phyloP scores from a whole-genome alignment of 2,113 vertebrate genomes.

The Zosterops lateralis region DNA sequence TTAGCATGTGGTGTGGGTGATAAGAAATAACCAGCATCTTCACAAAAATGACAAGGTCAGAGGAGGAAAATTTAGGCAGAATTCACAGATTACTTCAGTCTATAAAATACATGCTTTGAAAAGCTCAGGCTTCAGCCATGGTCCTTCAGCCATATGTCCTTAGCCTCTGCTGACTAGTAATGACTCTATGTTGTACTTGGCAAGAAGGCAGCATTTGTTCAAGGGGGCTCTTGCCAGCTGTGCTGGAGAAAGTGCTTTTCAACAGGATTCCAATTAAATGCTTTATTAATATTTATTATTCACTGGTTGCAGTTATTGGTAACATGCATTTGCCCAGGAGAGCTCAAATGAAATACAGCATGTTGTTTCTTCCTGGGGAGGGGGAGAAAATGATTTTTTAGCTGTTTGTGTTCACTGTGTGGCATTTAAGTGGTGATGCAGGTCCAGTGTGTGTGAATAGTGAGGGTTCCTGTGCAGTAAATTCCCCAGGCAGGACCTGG shows the following conservation, averaged over 20 bases:
- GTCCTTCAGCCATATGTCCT: background rate
- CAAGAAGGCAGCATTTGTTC: slow-evolving; percentile 9
- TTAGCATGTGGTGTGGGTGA: background rate
- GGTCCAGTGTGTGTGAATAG: rapidly evolving
- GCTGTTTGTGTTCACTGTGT: background rate
- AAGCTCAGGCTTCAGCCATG: background rate
- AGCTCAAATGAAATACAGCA: background rate
- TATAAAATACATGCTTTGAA: background rate
- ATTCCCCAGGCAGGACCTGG: background rate
- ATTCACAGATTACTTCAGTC: background rate
- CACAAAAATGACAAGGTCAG: background rate
- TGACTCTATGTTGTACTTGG: slow-evolving; percentile 18
- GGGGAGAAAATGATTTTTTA: rapidly evolving
- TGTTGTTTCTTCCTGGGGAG: background rate
- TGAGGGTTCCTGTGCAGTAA: background rate
- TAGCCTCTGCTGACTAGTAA: background rate
- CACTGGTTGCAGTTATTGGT: background rate
- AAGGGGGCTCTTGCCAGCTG: background rate
- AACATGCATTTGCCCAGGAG: background rate
- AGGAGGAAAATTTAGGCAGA: background rate
- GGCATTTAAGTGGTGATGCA: too few relatives aligned
- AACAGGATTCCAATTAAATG: background rate
- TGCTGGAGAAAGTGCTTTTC: slow-evolving; percentile 14
- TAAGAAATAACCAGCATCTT: background rate
- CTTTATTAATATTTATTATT: slow-evolving; percentile 55